A percentile compares a stretch with the other conserved stretches of the same genome.
phyloP scores from a whole-genome alignment of 2,888 invertebrate genomes.

The Alitta virens region DNA sequence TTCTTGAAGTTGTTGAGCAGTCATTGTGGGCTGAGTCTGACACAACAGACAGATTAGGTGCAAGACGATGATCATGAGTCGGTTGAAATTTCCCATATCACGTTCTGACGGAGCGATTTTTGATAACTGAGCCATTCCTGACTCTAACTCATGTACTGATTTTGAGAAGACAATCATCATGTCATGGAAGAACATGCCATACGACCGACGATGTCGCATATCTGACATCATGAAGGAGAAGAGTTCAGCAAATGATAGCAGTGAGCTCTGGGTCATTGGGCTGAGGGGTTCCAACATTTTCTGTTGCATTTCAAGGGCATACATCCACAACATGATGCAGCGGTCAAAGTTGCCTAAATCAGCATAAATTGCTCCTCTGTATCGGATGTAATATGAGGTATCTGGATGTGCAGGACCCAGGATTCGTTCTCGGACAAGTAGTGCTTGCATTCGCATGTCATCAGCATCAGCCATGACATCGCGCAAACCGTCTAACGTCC shows the following conservation, averaged over 20 bases:
- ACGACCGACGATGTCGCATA: constrained; percentile 62
- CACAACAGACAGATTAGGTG: constrained; percentile 61
- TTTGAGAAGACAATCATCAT: constrained; percentile 79
- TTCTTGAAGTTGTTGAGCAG: constrained; percentile 51
- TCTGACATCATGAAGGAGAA: constrained; percentile 84
- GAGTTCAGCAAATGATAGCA: constrained; percentile 91
- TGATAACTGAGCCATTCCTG: constrained; percentile 56
- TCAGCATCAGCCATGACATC: constrained; percentile 90
- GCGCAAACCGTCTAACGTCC: constrained; percentile 74
- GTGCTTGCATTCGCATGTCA: constrained; percentile 85
- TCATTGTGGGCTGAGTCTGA: constrained; percentile 51
- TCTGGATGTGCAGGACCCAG: constrained; percentile 90
- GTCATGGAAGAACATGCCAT: constrained; percentile 75
- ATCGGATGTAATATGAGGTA: constrained; percentile 93
- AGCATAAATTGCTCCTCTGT: constrained; percentile 89
- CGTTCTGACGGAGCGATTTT: constrained; percentile 50
- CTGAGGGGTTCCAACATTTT: constrained; percentile 87
- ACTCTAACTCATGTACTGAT: constrained; percentile 65
- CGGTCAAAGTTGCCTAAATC: constrained; percentile 81
- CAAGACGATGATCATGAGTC: constrained; percentile 81
- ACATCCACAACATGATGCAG: constrained; percentile 93
- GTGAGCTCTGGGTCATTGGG: constrained; percentile 90
- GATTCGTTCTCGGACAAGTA: constrained; percentile 88
- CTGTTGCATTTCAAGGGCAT: constrained; percentile 94
- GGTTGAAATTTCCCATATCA: constrained; percentile 76